Percentiles rank a stretch among this genome's conserved stretches.
Evolutionary conservation across 2,888 invertebrate species (phyloP).

Genomic region (Brenthis daphne): DNA sequence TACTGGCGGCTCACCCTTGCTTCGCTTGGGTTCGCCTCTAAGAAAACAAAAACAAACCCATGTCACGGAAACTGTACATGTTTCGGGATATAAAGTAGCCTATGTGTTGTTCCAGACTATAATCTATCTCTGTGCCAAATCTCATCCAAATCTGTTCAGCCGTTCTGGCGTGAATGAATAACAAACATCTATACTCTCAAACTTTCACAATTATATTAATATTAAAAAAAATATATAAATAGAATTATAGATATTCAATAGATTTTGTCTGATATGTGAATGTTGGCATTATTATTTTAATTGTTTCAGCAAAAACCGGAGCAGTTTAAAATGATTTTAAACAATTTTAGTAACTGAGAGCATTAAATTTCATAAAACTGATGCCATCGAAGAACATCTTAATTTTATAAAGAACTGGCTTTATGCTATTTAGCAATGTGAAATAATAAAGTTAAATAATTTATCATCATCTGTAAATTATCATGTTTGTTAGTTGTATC

Average conservation of each 20-base stretch:
- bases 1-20: no score
- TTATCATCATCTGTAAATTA: slow-evolving; percentile 20
- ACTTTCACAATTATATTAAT: background rate
- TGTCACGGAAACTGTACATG: no score
- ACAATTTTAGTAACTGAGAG: slow-evolving; percentile 44
- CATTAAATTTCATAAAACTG: slow-evolving; percentile 30
- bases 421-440: slow-evolving; percentile 20
- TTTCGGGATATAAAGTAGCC: no score
- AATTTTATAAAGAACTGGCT: slow-evolving; percentile 13
- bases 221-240: background rate
- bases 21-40: no score
- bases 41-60: no score
- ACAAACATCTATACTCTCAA: no score
- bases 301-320: slow-evolving; percentile 77
- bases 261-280: slow-evolving; percentile 39
- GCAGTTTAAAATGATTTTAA: slow-evolving; percentile 60
- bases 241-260: slow-evolving; percentile 4
- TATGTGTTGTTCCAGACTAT: no score
- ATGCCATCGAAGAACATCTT: slow-evolving; percentile 32
- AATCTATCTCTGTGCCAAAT: no score
- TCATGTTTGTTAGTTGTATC: slow-evolving; percentile 32
- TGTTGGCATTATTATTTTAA: slow-evolving; percentile 61
- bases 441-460: slow-evolving; percentile 7
- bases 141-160: no score
- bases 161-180: no score